Evolutionary conservation across 2,113 vertebrate genomes (phyloP), one percentile per base, ranked within the genome.

Genomic region (Dicaeum eximium): DNA sequence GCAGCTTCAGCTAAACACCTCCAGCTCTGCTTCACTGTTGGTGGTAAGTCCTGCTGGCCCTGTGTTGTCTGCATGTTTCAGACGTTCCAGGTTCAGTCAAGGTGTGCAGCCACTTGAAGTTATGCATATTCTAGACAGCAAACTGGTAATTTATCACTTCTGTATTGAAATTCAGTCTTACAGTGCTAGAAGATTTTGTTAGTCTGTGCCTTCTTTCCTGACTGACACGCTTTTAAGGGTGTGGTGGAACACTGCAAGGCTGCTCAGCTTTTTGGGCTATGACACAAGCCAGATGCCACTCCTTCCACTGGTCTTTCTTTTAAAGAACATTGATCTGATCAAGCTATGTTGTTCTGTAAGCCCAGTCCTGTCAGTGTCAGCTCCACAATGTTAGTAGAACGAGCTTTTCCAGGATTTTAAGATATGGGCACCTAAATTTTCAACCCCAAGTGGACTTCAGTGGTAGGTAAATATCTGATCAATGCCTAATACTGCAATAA

Each of bases 191-290:
- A 64, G 9, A 44, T 13, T 65, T 51, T 24, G 4, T 10, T 40
- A 60, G 20, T 14, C 45, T 77, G 12, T 56, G 27, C 0, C 4
- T 60, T 60, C 13, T 80, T 38, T 56, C 73, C 45, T 21, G 27
- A 38, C 24, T 30, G 28, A 61, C 25, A 12, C 0, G 0, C 12
- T 62, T 5, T 35, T 35, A 35, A 27, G 5, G 10, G 25, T 48
- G n/a, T n/a, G n/a, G n/a, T n/a, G n/a, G n/a, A n/a, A n/a, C n/a
- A n/a, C n/a, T n/a, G n/a, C n/a, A n/a, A n/a, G n/a, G n/a, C n/a
- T n/a, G n/a, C n/a, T n/a, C n/a, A n/a, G n/a, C n/a, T n/a, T n/a
- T n/a, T n/a, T n/a, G n/a, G n/a, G n/a, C n/a, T 38, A 2, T 45
- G 38, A 77, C 21, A 51, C 8, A 40, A 64, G 51, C 45, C 15